Conservation (phyloP, 92 coral and sea anemone species). For the Chrysogorgia sp. region DNA sequence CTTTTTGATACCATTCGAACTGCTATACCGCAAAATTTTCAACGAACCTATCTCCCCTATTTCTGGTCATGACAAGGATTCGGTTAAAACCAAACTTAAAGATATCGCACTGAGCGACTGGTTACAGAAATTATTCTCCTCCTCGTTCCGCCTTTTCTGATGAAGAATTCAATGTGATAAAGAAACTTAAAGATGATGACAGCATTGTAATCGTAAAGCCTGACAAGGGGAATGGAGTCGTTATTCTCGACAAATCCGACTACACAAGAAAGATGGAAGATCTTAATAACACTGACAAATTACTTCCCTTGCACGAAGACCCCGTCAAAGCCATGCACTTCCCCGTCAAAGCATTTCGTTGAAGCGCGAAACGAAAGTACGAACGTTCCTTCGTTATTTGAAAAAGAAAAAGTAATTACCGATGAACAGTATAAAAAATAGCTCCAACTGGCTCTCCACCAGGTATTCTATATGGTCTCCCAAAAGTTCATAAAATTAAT, state of each 20-base stretch:
- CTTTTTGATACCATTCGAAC: constrained; percentile 7
- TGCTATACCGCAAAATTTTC: neutral
- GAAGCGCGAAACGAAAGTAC: constrained; percentile 11
- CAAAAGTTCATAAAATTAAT: constrained; percentile 15
- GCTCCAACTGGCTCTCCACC: constrained; percentile 9
- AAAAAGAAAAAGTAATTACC: neutral
- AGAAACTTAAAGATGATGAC: constrained; percentile 5
- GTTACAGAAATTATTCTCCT: constrained; percentile 15
- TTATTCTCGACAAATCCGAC: neutral
- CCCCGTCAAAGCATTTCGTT: too few species aligned
- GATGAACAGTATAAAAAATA: neutral
- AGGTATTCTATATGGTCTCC: constrained; percentile 16
- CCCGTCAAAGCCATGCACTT: constrained; percentile 7
- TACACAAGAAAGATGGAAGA: neutral
- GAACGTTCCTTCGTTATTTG: neutral
- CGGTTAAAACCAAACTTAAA: constrained; percentile 2
- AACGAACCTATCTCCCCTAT: neutral
- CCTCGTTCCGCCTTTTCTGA: neutral
- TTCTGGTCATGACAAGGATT: constrained; percentile 18
- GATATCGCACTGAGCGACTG: constrained; percentile 14
- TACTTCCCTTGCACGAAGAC: neutral
- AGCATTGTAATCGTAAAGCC: too few species aligned
- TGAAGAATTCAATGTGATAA: constrained; percentile 6
- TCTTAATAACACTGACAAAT: neutral
- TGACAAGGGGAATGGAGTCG: too few species aligned